Evolutionary conservation across 2,113 vertebrate species (phyloP).

Genomic region (Sterna hirundo): DNA sequence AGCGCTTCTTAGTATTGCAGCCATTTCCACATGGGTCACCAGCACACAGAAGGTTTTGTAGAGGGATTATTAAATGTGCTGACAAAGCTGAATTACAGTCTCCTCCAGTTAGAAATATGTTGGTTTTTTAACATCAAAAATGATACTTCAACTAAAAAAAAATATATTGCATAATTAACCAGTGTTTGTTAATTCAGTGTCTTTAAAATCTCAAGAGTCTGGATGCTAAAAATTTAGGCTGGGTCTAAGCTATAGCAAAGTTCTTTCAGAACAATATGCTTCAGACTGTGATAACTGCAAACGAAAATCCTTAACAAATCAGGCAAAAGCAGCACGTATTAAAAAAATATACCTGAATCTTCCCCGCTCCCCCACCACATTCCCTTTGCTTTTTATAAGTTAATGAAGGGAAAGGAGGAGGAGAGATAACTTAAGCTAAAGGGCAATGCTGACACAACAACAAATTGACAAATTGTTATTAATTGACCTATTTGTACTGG

Average conservation of each 20-base stretch:
- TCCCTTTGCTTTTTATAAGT: not conserved
- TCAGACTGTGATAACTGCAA: not conserved
- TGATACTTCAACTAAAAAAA: not conserved
- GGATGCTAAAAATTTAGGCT: not conserved
- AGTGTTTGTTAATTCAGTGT: not conserved
- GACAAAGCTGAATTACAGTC: not conserved
- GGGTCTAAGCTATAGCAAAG: not conserved
- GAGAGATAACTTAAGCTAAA: constrained; percentile 11
- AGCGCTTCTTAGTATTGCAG: not conserved
- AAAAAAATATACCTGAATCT: not conserved
- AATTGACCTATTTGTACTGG: not conserved
- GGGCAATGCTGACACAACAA: not conserved
- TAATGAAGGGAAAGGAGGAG: not conserved
- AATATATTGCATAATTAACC: not conserved
- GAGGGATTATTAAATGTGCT: not conserved
- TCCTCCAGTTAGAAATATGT: not conserved
- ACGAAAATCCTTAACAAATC: constrained; percentile 8
- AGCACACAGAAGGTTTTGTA: not conserved
- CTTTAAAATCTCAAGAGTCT: not conserved
- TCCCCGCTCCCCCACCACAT: accelerated
- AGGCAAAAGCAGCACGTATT: not conserved
- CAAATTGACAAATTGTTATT: constrained; percentile 15
- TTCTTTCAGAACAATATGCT: not conserved
- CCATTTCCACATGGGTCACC: not conserved
- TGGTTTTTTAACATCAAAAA: not conserved